A percentile compares a stretch with the other conserved stretches of the same genome.
phyloP scores from a whole-genome alignment of 2,113 vertebrate genomes.

The Nicator chloris region DNA sequence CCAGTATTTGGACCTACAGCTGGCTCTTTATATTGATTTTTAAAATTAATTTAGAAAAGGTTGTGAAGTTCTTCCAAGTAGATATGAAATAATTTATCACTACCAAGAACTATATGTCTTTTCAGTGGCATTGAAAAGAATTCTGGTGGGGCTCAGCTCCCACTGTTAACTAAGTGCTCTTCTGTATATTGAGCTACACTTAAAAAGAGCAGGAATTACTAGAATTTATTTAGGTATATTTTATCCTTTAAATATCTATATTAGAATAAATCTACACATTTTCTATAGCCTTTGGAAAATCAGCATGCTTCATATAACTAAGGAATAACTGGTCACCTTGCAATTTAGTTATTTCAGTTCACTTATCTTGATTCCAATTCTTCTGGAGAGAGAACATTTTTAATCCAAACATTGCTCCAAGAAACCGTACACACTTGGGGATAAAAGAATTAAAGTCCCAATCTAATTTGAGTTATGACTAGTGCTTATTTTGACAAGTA shows the following conservation, averaged over 20 bases:
- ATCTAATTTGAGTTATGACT: background rate
- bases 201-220: background rate
- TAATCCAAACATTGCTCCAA: background rate
- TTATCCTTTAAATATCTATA: background rate
- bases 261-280: background rate
- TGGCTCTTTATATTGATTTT: conserved; percentile 23
- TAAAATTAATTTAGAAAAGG: background rate
- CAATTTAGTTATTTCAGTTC: background rate
- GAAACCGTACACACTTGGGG: background rate
- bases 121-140: background rate
- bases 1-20: background rate
- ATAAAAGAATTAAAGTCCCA: background rate
- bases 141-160: background rate
- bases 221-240: background rate
- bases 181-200: background rate
- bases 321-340: background rate
- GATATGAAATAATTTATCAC: background rate
- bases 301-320: background rate
- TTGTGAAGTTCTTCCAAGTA: background rate
- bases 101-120: background rate
- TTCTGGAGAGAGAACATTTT: background rate
- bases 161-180: background rate
- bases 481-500: background rate
- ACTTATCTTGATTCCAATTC: background rate
- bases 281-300: background rate